These are phyloP conservation scores for Percopsis omiscomaycus DNA, from an alignment of 2,797 vertebrate genomes.

Conservation along the genomic window DNA sequence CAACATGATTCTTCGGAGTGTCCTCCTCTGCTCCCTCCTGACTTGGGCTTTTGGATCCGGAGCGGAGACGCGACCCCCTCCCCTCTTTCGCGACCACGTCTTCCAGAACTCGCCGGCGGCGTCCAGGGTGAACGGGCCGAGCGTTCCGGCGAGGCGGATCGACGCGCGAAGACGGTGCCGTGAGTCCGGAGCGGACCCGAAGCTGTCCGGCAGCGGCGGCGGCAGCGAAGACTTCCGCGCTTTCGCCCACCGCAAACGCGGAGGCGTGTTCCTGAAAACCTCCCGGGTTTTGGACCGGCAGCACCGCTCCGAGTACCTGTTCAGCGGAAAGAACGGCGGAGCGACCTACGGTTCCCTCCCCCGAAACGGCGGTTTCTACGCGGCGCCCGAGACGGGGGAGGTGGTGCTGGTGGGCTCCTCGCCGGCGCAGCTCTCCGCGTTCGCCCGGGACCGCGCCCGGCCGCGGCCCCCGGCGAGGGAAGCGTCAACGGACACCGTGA, in stretches of 20 bases:
- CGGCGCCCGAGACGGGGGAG: slow-evolving; percentile 88
- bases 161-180: slow-evolving; percentile 83
- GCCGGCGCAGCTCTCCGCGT: slow-evolving; percentile 75
- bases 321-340: slow-evolving; percentile 85
- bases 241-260: slow-evolving; percentile 80
- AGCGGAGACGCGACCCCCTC: slow-evolving; percentile 62
- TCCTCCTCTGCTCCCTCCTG: slow-evolving; percentile 67
- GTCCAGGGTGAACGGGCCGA: slow-evolving; percentile 83
- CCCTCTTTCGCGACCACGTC: slow-evolving; percentile 82
- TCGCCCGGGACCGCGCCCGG: slow-evolving; percentile 83
- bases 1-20: slow-evolving; percentile 73
- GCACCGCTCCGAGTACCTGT: slow-evolving; percentile 74
- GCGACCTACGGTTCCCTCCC: slow-evolving; percentile 81
- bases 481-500: slow-evolving; percentile 74
- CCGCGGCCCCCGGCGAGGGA: slow-evolving; percentile 80
- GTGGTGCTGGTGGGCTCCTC: slow-evolving; percentile 84
- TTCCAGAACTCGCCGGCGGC: slow-evolving; percentile 84
- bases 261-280: slow-evolving; percentile 81
- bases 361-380: slow-evolving; percentile 83
- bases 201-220: slow-evolving; percentile 82
- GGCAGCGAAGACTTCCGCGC: slow-evolving; percentile 80
- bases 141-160: slow-evolving; percentile 81
- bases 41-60: slow-evolving; percentile 66
- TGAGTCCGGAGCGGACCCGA: slow-evolving; percentile 75
- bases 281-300: slow-evolving; percentile 81